A percentile compares a stretch with the other conserved stretches of the same genome.
These are phyloP conservation scores for zebrafish (Danio rerio) DNA, from an alignment of 2,113 vertebrate genomes.

Conservation along the genomic window GRCz12tu NC_133188.1:11427001-11427500, in stretches of 20 bases:
- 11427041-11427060: constrained; percentile 97
- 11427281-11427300: not conserved
- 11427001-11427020: constrained; percentile 98
- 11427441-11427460: too few species aligned
- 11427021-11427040: constrained; percentile 99
- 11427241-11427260: constrained; percentile 46
- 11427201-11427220: constrained; percentile 53
- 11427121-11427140: constrained; percentile 94
- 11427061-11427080: constrained; percentile 98
- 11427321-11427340: not conserved
- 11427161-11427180: constrained; percentile 82
- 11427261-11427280: constrained; percentile 34
- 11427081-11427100: constrained; percentile 99
- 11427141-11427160: constrained; percentile 92
- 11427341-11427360: not conserved
- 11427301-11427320: not conserved
- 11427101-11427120: constrained; percentile 95
- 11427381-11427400: too few species aligned
- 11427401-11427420: too few species aligned
- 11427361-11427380: too few species aligned
- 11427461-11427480: too few species aligned
- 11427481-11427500: too few species aligned
- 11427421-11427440: too few species aligned
- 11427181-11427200: constrained; percentile 65
- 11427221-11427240: constrained; percentile 17